These are phyloP conservation scores for Halcyon leucocephala DNA, from an alignment of 2,797 vertebrate species.

Conservation along the genomic window DNA sequence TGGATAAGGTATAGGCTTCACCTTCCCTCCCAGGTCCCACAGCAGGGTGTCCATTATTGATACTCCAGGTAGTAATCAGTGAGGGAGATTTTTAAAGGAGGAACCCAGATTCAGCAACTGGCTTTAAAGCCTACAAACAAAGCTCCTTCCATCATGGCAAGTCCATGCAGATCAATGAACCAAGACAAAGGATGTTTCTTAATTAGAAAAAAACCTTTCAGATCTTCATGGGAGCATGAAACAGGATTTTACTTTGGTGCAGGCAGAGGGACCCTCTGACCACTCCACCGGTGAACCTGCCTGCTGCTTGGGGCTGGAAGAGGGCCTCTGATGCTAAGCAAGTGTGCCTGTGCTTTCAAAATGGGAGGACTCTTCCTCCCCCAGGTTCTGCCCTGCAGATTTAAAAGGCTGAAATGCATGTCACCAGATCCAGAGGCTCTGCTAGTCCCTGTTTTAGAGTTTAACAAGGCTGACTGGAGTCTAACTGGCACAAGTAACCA, in stretches of 20 bases:
- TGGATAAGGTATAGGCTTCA: background rate
- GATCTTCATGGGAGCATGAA: background rate
- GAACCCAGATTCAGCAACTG: slow-evolving; percentile 61
- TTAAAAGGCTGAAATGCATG: background rate
- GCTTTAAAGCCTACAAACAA: slow-evolving; percentile 72
- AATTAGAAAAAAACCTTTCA: background rate
- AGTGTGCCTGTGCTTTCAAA: background rate
- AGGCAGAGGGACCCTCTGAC: accelerated
- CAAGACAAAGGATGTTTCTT: slow-evolving; percentile 58
- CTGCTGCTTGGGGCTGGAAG: background rate
- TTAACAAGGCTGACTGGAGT: slow-evolving; percentile 30
- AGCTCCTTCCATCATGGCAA: slow-evolving; percentile 56
- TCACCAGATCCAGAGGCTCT: slow-evolving; percentile 21
- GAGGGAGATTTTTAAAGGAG: background rate
- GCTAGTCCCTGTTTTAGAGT: background rate
- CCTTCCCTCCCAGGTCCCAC: background rate
- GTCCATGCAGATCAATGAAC: slow-evolving; percentile 71
- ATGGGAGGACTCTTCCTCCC: background rate
- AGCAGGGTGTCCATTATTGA: background rate
- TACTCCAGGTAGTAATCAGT: background rate
- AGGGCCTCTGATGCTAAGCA: background rate
- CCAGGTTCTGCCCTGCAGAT: background rate
- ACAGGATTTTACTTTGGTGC: background rate
- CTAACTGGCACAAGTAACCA: slow-evolving; percentile 7
- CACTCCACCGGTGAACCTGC: background rate